Percentiles rank a stretch among this genome's conserved stretches.
Conservation (phyloP, 2,888 invertebrate genomes). For the Leptarthrus brevirostris region DNA sequence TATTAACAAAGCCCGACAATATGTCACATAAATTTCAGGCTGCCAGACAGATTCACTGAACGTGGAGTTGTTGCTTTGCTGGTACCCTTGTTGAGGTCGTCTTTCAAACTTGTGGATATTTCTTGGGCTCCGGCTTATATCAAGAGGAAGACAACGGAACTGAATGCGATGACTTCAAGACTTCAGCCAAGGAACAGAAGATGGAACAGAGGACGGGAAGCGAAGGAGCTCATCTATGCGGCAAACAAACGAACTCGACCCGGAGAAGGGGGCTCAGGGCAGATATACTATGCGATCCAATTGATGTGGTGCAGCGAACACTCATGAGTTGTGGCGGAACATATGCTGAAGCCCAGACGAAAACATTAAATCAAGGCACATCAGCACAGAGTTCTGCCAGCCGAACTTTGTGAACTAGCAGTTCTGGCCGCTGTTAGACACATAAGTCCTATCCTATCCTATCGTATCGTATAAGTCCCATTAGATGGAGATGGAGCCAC, state of each 20-base stretch:
- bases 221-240: background rate
- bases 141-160: background rate
- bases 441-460: constrained; percentile 40
- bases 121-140: constrained; percentile 16
- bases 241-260: background rate
- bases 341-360: constrained; percentile 38
- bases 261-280: background rate
- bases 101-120: constrained; percentile 34
- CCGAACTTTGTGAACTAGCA: background rate
- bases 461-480: constrained; percentile 28
- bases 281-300: background rate
- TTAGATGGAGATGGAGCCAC: constrained; percentile 47
- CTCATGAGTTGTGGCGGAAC: constrained; percentile 32
- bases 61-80: constrained; percentile 37
- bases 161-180: constrained; percentile 16
- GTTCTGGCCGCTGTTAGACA: constrained; percentile 2
- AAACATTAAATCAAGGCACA: constrained; percentile 40
- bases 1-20: constrained; percentile 51
- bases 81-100: constrained; percentile 43
- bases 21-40: constrained; percentile 51
- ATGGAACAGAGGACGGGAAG: background rate
- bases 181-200: background rate
- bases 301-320: constrained; percentile 32
- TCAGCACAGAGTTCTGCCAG: background rate
- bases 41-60: constrained; percentile 48